Conservation (phyloP, 2,888 invertebrate species). For the Spilosoma lubricipeda region DNA sequence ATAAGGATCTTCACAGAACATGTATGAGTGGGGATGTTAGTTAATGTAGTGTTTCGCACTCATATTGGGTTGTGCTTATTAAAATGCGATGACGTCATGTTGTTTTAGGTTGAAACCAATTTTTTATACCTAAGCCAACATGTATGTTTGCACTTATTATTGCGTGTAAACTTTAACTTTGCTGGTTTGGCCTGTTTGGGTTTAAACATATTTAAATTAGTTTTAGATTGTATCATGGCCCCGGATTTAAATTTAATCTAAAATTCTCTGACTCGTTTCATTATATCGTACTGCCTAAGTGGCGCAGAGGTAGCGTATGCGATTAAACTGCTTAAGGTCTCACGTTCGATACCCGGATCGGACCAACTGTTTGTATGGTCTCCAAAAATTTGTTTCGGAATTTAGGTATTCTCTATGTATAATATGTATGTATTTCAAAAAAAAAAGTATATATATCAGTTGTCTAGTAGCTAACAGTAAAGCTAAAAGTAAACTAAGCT, state of each 20-base stretch:
- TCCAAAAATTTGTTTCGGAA: too few relatives aligned
- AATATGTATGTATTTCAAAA: too few relatives aligned
- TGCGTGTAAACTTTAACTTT: background rate
- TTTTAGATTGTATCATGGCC: background rate
- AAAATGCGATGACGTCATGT: conserved; percentile 16
- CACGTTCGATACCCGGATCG: too few relatives aligned
- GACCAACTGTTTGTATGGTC: too few relatives aligned
- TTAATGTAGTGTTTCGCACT: conserved; percentile 6
- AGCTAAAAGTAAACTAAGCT: too few relatives aligned
- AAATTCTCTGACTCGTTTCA: background rate
- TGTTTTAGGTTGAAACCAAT: conserved; percentile 9
- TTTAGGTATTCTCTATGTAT: too few relatives aligned
- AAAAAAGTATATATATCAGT: too few relatives aligned
- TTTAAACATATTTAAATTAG: background rate
- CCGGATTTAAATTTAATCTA: background rate
- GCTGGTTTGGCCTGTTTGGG: background rate
- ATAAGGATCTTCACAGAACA: conserved; percentile 29
- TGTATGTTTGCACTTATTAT: conserved; percentile 1
- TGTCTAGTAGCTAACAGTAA: too few relatives aligned
- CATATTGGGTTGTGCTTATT: conserved; percentile 1
- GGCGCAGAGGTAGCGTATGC: too few relatives aligned
- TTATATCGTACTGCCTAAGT: background rate
- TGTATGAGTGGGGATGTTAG: conserved; percentile 27
- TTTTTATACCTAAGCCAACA: conserved; percentile 12
- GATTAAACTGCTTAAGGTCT: too few relatives aligned